Evolutionary conservation across 2,888 invertebrate genomes (phyloP), one percentile per base, ranked within the genome.

Genomic region (Hirtodrosophila duncani): DNA sequence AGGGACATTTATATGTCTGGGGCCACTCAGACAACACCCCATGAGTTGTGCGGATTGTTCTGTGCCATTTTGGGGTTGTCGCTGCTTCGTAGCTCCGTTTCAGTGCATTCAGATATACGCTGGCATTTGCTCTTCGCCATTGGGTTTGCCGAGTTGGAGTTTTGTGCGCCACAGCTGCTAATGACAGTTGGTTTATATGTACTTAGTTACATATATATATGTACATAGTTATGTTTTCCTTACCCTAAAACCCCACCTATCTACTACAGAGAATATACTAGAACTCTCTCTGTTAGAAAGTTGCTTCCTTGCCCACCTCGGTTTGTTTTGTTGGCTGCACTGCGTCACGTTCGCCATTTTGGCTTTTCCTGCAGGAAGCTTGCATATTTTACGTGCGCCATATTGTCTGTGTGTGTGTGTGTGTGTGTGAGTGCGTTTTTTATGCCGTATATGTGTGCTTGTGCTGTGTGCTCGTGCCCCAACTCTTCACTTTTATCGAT

Each of bases 401-500:
- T 51, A 55, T 37, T 51, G 38, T 43, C 13, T 41, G 39, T 46
- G 29, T 52, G 33, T 42, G 59, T 55, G 46, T 56, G 41, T 43
- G 49, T 34, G 20, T 34, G 21, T 33, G 34, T 43, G 38, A 44
- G 29, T 41, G 17, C 48, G 39, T 41, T 24, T 46, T 18, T 38
- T 13, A 3, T 39, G n/a, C 2, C 20, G 14, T 30, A 14, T 52
- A 23, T 38, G 26, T 61, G 17, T 51, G 38, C 46, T 49, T 62
- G 45, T 62, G 41, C 53, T 61, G 51, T 63, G 70, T 56, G 55
- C 77, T 64, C 64, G 69, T 79, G 66, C 80, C 72, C 72, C 80
- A 78, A 78, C 79, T 74, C 82, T 78, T 66, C 69, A 63, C 77
- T 79, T 82, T 82, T 85, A 85, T 85, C 85, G 85, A 85, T 85